Evolutionary conservation across 1,140 invertebrate species (phyloP).

Genomic region (Drosophila pachea): DNA sequence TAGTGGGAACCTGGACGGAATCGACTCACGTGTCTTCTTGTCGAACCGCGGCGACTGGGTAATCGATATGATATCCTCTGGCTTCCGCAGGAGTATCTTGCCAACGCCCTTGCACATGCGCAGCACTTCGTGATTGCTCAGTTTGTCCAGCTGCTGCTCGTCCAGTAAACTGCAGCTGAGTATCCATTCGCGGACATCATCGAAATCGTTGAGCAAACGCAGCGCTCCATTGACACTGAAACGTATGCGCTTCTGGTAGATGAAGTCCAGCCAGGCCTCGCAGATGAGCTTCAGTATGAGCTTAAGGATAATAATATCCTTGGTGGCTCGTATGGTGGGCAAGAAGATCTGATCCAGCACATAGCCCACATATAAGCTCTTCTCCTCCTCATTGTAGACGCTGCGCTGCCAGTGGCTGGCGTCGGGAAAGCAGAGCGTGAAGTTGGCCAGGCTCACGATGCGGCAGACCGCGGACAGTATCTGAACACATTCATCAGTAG

Average conservation of each 20-base stretch:
- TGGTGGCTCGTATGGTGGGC: conserved; percentile 86
- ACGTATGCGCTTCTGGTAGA: conserved; percentile 88
- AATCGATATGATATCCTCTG: conserved; percentile 82
- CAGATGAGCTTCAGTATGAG: conserved; percentile 89
- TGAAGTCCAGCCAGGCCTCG: conserved; percentile 91
- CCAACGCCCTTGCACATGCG: conserved; percentile 90
- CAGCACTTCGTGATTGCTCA: conserved; percentile 87
- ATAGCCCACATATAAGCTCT: conserved; percentile 73
- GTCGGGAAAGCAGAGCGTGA: conserved; percentile 87
- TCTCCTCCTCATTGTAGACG: conserved; percentile 64
- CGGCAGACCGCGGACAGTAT: conserved; percentile 85
- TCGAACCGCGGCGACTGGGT: conserved; percentile 68
- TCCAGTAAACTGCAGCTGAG: conserved; percentile 80
- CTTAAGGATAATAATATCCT: conserved; percentile 85
- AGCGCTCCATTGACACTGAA: conserved; percentile 81
- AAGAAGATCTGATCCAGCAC: conserved; percentile 84
- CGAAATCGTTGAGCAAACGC: conserved; percentile 87
- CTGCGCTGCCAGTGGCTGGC: conserved; percentile 82
- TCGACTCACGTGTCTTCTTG: conserved; percentile 65
- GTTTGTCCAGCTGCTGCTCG: conserved; percentile 81
- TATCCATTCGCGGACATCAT: conserved; percentile 86
- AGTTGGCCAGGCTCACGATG: conserved; percentile 85
- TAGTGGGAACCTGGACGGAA: too few species aligned
- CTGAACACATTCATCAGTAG: conserved; percentile 84
- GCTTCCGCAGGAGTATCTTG: conserved; percentile 85